Conservation (phyloP, 2,113 vertebrate genomes). For the Haemorhous mexicanus region DNA sequence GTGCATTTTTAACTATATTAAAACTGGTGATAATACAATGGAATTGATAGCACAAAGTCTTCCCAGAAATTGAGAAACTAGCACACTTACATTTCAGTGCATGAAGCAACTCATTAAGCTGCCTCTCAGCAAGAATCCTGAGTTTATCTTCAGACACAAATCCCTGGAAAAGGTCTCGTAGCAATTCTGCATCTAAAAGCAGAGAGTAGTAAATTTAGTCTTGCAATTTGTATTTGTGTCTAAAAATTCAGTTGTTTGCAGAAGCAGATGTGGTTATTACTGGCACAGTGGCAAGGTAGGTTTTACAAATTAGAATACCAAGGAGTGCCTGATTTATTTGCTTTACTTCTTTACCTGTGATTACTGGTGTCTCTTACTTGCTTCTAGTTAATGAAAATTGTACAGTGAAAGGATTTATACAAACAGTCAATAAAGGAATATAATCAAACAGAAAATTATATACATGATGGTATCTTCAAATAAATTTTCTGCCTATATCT, state of each 20-base stretch:
- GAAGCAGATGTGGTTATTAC: background rate
- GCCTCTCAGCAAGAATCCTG: slow-evolving; percentile 74
- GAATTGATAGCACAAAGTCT: background rate
- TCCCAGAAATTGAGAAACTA: background rate
- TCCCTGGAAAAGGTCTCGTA: slow-evolving; percentile 83
- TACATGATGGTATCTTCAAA: background rate
- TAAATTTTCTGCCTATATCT: background rate
- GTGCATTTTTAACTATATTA: background rate
- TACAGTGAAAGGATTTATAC: background rate
- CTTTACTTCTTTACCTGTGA: background rate
- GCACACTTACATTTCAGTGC: slow-evolving; percentile 84
- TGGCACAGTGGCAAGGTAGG: background rate
- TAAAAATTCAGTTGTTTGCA: background rate
- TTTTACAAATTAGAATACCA: background rate
- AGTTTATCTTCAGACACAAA: slow-evolving; percentile 80
- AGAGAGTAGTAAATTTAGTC: slow-evolving; percentile 17
- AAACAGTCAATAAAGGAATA: background rate
- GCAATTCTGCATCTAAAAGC: slow-evolving; percentile 79
- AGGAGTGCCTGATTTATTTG: background rate
- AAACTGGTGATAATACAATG: background rate
- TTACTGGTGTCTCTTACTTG: background rate
- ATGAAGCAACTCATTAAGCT: slow-evolving; percentile 79
- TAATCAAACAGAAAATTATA: background rate
- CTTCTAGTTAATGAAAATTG: background rate
- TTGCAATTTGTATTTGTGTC: background rate